Conservation (phyloP, 2,797 vertebrate genomes). For the Pangasius larnaudii region DNA sequence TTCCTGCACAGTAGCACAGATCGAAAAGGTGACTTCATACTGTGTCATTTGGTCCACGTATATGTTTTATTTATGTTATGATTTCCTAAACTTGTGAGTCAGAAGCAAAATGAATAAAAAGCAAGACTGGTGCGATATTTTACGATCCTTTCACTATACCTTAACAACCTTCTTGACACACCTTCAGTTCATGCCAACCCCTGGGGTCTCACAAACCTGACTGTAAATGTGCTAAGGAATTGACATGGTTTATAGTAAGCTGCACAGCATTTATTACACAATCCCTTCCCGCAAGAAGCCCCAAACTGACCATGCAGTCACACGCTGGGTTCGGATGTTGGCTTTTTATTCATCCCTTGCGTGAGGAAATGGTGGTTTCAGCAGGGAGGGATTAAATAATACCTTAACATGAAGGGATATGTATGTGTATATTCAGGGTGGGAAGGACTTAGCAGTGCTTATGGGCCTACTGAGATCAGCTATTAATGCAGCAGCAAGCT, state of each 20-base stretch:
- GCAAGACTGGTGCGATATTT: background rate
- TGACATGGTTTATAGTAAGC: background rate
- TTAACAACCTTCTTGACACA: background rate
- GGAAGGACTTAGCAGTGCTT: background rate
- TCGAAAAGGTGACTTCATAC: conserved; percentile 11
- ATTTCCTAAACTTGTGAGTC: conserved; percentile 21
- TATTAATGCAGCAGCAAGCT: background rate
- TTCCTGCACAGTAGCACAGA: background rate
- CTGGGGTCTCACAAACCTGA: background rate
- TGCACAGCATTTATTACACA: background rate
- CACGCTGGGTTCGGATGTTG: background rate
- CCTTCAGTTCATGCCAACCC: background rate
- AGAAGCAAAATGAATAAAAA: conserved; percentile 15
- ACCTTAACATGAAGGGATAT: conserved; percentile 1
- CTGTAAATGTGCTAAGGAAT: conserved; percentile 6
- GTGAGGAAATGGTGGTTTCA: conserved; percentile 17
- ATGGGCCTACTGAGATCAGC: background rate
- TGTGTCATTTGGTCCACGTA: too few species aligned
- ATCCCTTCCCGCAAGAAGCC: background rate
- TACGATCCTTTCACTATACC: background rate
- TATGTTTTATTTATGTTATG: conserved; percentile 5
- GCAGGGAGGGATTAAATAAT: conserved; percentile 7
- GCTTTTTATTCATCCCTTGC: conserved; percentile 6
- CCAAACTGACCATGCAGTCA: background rate
- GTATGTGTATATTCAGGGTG: background rate